Conservation (phyloP, 1,140 invertebrate genomes). For the Drosophila trapezifrons region DNA sequence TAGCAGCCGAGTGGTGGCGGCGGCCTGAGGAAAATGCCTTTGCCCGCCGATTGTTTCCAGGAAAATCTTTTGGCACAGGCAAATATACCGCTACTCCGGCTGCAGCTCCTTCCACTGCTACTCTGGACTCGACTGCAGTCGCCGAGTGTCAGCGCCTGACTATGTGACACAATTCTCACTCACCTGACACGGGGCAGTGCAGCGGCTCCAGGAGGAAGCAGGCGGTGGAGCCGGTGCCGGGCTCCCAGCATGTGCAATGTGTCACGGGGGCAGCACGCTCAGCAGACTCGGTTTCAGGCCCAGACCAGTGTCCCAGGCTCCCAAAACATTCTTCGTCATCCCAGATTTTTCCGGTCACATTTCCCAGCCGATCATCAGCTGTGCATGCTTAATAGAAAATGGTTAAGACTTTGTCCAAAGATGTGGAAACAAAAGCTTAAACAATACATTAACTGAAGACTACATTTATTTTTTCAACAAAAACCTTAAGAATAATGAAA, state of each 20-base stretch:
- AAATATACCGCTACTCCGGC: slow-evolving; percentile 75
- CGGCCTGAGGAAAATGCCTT: slow-evolving; percentile 57
- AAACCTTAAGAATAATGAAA: background rate
- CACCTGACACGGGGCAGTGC: slow-evolving; percentile 66
- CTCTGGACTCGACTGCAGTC: slow-evolving; percentile 33
- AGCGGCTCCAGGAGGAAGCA: slow-evolving; percentile 13
- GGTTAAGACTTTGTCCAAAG: background rate
- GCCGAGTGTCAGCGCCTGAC: slow-evolving; percentile 78
- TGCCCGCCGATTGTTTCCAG: slow-evolving; percentile 73
- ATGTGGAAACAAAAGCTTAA: background rate
- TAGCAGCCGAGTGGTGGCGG: slow-evolving; percentile 27
- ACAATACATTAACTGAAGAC: background rate
- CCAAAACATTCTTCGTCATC: slow-evolving; percentile 13
- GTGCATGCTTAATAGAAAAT: slow-evolving; percentile 25
- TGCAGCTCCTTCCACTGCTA: slow-evolving; percentile 25
- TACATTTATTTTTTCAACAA: background rate
- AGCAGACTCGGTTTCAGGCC: slow-evolving; percentile 40
- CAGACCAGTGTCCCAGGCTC: slow-evolving; percentile 28
- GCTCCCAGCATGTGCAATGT: slow-evolving; percentile 73
- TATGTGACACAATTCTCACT: slow-evolving; percentile 83
- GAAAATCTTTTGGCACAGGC: slow-evolving; percentile 73
- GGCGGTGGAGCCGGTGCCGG: slow-evolving; percentile 21
- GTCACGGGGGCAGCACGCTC: slow-evolving; percentile 79
- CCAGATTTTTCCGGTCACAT: slow-evolving; percentile 36
- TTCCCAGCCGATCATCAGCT: slow-evolving; percentile 41